Conservation (phyloP, 2,888 invertebrate species). For the Nomada hirtipes region DNA sequence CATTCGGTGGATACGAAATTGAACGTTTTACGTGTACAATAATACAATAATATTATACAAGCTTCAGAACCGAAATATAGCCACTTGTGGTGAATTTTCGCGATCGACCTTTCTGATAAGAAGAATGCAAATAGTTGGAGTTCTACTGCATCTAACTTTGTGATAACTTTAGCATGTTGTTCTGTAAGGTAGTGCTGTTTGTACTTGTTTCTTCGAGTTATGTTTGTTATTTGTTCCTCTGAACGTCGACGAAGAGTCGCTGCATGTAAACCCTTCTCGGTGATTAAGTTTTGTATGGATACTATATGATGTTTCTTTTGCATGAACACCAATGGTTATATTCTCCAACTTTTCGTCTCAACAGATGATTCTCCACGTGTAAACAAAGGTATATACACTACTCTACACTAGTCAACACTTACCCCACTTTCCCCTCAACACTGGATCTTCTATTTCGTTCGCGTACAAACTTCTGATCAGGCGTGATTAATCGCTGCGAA, state of each 20-base stretch:
- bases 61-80: too few species aligned
- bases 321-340: constrained; percentile 81
- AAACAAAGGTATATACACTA: constrained; percentile 82
- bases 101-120: too few species aligned
- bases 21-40: too few species aligned
- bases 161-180: constrained; percentile 18
- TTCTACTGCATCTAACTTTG: not conserved
- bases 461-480: not conserved
- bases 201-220: constrained; percentile 40
- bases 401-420: constrained; percentile 76
- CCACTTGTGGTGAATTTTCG: too few species aligned
- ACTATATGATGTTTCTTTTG: constrained; percentile 83
- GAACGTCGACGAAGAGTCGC: constrained; percentile 19
- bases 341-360: constrained; percentile 79
- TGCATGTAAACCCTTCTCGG: constrained; percentile 46
- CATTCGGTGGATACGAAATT: too few species aligned
- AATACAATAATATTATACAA: too few species aligned
- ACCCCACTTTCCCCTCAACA: constrained; percentile 53
- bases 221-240: constrained; percentile 38
- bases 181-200: constrained; percentile 14
- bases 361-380: constrained; percentile 82
- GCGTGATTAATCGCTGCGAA: not conserved
- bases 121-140: not conserved
- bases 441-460: constrained; percentile 43
- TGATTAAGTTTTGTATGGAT: constrained; percentile 57